A percentile compares a stretch with the other conserved stretches of the same genome.
These are phyloP conservation scores for Circaetus cinerascens DNA, from an alignment of 2,113 vertebrate species.

Conservation along the genomic window DNA sequence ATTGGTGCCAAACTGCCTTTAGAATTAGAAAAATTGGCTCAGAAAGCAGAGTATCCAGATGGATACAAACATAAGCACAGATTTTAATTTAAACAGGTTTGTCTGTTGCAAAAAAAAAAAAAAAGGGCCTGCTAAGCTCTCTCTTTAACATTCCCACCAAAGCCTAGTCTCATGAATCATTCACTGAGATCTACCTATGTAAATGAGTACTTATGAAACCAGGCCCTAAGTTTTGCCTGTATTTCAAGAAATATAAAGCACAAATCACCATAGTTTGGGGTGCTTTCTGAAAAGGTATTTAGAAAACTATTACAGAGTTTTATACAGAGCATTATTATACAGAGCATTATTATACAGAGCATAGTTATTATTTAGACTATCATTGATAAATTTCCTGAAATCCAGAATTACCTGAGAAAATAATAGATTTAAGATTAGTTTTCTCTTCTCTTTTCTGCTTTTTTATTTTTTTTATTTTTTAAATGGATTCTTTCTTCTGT, in stretches of 20 bases:
- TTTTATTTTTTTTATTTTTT: neutral
- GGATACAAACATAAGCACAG: slow-evolving; percentile 17
- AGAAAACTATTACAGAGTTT: neutral
- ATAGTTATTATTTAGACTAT: neutral
- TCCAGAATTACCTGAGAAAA: neutral
- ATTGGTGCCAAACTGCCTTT: neutral
- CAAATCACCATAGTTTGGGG: neutral
- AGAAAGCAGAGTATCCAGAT: slow-evolving; percentile 10
- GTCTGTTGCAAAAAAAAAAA: neutral
- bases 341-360: no score
- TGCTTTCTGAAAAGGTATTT: neutral
- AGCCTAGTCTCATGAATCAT: neutral
- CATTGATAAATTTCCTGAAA: neutral
- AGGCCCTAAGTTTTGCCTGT: neutral
- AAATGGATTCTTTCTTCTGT: neutral
- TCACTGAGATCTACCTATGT: neutral
- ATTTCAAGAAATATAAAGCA: neutral
- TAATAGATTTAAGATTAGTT: neutral
- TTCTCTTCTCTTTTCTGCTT: neutral
- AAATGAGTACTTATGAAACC: neutral
- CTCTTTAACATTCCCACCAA: neutral
- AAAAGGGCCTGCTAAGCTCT: neutral
- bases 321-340: no score
- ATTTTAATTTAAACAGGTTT: slow-evolving; percentile 29
- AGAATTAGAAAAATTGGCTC: neutral